Percentiles rank a stretch among this genome's conserved stretches.
These are phyloP conservation scores for Chymomyza caudatula DNA, from an alignment of 2,888 invertebrate genomes.

Conservation along the genomic window DNA sequence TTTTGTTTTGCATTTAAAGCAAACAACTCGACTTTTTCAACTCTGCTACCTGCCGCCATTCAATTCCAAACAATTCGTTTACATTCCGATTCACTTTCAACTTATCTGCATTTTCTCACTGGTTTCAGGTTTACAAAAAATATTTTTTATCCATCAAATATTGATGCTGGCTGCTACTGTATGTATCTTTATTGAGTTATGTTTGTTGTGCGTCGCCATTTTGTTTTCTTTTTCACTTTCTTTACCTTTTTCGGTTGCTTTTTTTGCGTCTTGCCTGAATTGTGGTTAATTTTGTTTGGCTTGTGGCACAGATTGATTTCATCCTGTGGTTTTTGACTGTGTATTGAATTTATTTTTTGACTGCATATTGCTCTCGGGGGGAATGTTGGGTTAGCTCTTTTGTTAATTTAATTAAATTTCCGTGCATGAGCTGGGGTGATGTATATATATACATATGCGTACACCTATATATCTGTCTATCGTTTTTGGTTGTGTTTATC, in stretches of 20 bases:
- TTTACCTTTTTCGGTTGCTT: not conserved
- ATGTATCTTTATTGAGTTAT: not conserved
- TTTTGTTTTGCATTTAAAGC: not conserved
- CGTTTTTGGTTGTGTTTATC: not conserved
- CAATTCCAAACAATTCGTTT: slow-evolving; percentile 31
- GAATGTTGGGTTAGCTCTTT: not conserved
- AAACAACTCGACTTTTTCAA: slow-evolving; percentile 18
- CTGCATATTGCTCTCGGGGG: not conserved
- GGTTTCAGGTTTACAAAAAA: slow-evolving; percentile 31
- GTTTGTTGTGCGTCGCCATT: slow-evolving; percentile 13
- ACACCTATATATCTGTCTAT: not conserved
- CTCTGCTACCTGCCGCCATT: slow-evolving; percentile 8
- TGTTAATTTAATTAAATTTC: slow-evolving; percentile 5
- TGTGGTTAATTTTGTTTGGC: slow-evolving; percentile 42
- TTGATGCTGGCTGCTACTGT: slow-evolving; percentile 1
- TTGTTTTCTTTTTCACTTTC: not conserved
- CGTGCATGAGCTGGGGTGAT: not conserved
- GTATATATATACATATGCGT: not conserved
- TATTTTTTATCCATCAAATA: not conserved
- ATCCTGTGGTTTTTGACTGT: not conserved
- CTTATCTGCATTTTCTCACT: slow-evolving; percentile 46
- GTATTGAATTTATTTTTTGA: not conserved
- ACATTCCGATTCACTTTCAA: slow-evolving; percentile 63
- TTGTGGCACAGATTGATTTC: slow-evolving; percentile 16
- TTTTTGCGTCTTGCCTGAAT: slow-evolving; percentile 19